Percentiles rank a stretch among this genome's conserved stretches.
Conservation (phyloP, 2,888 invertebrate genomes). For the Chaetoderma sp. region DNA sequence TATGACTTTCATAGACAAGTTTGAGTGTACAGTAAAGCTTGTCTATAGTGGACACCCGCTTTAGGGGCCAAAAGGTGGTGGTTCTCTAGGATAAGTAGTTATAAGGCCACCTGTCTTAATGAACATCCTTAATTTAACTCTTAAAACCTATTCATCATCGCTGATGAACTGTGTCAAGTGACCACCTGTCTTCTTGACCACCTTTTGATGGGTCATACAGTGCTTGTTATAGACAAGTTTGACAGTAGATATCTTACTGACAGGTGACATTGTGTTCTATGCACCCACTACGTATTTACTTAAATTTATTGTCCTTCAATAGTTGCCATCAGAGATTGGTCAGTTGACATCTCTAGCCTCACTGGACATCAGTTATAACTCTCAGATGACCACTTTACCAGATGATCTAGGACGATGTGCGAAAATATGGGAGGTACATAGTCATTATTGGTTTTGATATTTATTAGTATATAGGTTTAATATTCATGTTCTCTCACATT, state of each 20-base stretch:
- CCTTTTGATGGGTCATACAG: not conserved
- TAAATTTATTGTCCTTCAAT: not conserved
- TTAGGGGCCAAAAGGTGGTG: no score
- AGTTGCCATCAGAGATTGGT: constrained; percentile 63
- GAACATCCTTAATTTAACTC: no score
- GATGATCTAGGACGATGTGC: constrained; percentile 63
- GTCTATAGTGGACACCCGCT: no score
- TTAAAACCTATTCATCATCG: no score
- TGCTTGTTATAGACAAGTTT: not conserved
- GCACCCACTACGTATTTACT: not conserved
- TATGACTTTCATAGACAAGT: no score
- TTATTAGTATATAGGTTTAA: no score
- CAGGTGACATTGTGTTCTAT: not conserved
- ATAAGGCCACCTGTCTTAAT: no score
- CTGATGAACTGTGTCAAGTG: no score
- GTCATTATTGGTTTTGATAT: not conserved
- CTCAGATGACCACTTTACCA: constrained; percentile 53
- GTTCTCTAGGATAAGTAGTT: no score
- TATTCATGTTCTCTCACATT: not conserved
- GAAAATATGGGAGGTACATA: constrained; percentile 58
- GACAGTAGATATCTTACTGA: not conserved
- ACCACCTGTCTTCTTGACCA: not conserved
- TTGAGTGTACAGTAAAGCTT: no score
- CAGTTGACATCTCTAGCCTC: constrained; percentile 53
- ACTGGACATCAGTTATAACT: constrained; percentile 60